Base-by-base conservation (phyloP, 2,113 vertebrate species). In the Trogon surrucura region DNA sequence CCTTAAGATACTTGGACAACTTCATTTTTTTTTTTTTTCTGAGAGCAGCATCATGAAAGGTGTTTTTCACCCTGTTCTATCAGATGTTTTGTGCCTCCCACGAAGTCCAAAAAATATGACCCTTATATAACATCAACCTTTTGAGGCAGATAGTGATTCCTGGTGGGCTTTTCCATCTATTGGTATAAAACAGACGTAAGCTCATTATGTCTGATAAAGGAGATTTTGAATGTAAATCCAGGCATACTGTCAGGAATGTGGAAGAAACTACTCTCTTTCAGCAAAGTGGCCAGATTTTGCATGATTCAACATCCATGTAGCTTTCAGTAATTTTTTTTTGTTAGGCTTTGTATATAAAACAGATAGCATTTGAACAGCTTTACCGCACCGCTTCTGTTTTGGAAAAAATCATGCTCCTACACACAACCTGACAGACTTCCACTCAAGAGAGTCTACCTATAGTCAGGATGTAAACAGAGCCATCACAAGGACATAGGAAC, bases 221-320 rank as follows among this genome's bases (percentile, higher is more conserved):
- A 85, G 36, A 77, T 88, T 90, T 78, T 83, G n/a, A 83, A 77
- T 78, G 22, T n/a, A 80, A 96, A 91, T 73, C 48, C 56, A 93
- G 71, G 12, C 36, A 47, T 62, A 44, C 32, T 66, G 44, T 17
- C 30, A 77, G 21, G 51, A 86, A 38, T 13, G 16, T 66, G 48
- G 27, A 72, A 14, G 7, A 74, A 94, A 47, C 56, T 30, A 19
- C 20, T 77, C 44, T 54, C 34, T 69, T 92, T 89, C 36, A 89
- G 25, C 36, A 38, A 86, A 66, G 21, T 62, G 18, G 18, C 3
- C 32, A 56, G 17, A 78, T 88, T 93, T 88, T 53, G 13, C 58
- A 44, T 56, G 14, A 21, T 74, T 64, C 34, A 64, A 3, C 17
- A 78, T 51, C 27, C 7, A n/a, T 61, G 51, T 30, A 70, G 44